phyloP scores from a whole-genome alignment of 2,797 vertebrate genomes.

The Myripristis jacobus region DNA sequence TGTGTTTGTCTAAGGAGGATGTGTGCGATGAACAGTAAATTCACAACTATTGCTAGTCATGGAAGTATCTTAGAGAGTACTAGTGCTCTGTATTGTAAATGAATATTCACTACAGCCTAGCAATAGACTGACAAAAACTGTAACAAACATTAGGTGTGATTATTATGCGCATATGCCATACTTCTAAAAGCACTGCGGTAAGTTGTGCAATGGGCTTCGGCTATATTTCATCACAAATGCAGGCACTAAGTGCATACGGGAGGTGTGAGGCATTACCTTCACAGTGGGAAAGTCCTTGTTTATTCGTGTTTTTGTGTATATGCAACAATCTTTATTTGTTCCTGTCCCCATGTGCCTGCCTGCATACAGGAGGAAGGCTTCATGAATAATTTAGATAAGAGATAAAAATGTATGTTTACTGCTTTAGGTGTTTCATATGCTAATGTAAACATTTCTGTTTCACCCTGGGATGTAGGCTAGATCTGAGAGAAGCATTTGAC shows the following conservation, averaged over 20 bases:
- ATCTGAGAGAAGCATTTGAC: conserved; percentile 71
- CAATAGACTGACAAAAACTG: conserved; percentile 10
- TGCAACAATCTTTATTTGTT: conserved; percentile 54
- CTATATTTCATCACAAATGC: conserved; percentile 26
- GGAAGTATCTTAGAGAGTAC: background rate
- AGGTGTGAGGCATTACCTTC: conserved; percentile 18
- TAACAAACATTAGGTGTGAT: background rate
- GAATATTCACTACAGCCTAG: conserved; percentile 13
- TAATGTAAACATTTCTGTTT: conserved; percentile 69
- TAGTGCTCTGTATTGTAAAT: conserved; percentile 7
- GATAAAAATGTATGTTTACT: conserved; percentile 76
- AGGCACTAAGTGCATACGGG: conserved; percentile 24
- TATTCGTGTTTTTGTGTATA: conserved; percentile 55
- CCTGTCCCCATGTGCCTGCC: conserved; percentile 50
- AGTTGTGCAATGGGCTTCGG: conserved; percentile 5
- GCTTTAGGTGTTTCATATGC: conserved; percentile 72
- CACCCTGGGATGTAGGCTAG: conserved; percentile 62
- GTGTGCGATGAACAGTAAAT: background rate
- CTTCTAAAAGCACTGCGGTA: background rate
- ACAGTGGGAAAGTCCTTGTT: conserved; percentile 50
- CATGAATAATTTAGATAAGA: conserved; percentile 78
- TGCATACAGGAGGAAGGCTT: conserved; percentile 59
- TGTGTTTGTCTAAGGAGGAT: conserved; percentile 18
- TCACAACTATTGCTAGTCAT: background rate
- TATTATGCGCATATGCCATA: background rate